Conservation (phyloP, 2,888 invertebrate species). For the Harpalus rufipes region DNA sequence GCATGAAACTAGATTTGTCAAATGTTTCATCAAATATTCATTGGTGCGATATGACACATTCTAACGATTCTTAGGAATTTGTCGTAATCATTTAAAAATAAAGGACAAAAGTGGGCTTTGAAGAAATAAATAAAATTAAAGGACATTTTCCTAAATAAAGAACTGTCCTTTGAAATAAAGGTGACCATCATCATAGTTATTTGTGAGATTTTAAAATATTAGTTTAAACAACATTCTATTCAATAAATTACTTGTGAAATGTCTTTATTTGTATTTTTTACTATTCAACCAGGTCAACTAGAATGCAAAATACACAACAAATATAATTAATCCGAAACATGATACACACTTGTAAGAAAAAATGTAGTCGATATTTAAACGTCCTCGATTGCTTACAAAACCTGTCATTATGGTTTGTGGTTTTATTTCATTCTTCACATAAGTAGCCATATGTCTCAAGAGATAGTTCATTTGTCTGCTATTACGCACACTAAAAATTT, state of each 20-base stretch:
- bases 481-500: conserved; percentile 4
- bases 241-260: no score
- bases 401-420: conserved; percentile 1
- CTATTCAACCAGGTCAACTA: conserved; percentile 7
- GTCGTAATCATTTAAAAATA: not conserved
- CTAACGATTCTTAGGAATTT: not conserved
- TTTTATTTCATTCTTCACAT: conserved; percentile 24
- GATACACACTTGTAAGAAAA: conserved; percentile 13
- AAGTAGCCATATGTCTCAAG: conserved; percentile 2
- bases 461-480: conserved; percentile 3
- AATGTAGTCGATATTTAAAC: conserved; percentile 48
- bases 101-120: no score
- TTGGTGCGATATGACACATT: not conserved
- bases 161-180: no score
- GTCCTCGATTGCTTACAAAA: conserved; percentile 39
- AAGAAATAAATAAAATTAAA: no score
- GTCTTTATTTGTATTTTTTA: not conserved
- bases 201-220: no score
- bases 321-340: conserved; percentile 28
- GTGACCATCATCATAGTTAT: no score
- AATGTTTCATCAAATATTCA: not conserved
- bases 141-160: no score
- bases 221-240: no score
- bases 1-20: not conserved
- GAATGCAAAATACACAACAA: conserved; percentile 36